Evolutionary conservation across 1,140 invertebrate genomes (phyloP).

Genomic region (Drosophila parvula): DNA sequence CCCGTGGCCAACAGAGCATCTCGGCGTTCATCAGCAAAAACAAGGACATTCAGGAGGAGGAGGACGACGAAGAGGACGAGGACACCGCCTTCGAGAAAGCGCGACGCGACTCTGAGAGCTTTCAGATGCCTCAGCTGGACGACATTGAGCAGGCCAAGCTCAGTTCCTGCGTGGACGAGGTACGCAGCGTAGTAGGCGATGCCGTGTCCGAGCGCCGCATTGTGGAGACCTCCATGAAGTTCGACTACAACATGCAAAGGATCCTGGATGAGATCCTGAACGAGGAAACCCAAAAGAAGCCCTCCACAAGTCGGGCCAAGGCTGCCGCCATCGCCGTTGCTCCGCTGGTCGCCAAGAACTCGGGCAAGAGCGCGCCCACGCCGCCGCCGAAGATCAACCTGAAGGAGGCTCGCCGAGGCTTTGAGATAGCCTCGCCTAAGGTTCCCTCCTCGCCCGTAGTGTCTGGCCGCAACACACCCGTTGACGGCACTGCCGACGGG

Average conservation of each 20-base stretch:
- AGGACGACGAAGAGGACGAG: constrained; percentile 85
- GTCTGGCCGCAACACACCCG: constrained; percentile 85
- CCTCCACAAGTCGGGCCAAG: constrained; percentile 29
- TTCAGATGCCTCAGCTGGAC: constrained; percentile 85
- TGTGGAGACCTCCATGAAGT: constrained; percentile 87
- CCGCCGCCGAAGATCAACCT: constrained; percentile 63
- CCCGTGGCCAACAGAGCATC: constrained; percentile 88
- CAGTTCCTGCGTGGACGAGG: constrained; percentile 92
- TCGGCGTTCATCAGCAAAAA: constrained; percentile 89
- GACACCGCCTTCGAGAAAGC: constrained; percentile 68
- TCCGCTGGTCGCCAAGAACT: constrained; percentile 22
- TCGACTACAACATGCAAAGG: constrained; percentile 89
- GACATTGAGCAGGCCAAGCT: constrained; percentile 90
- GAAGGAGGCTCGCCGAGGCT: constrained; percentile 83
- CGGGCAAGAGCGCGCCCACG: constrained; percentile 24
- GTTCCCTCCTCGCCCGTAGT: constrained; percentile 85
- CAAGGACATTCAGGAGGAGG: constrained; percentile 90
- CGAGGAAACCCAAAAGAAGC: constrained; percentile 66
- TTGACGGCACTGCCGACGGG: constrained; percentile 47
- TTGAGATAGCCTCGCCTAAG: constrained; percentile 83
- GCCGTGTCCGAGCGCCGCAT: constrained; percentile 89
- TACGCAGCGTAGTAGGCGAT: constrained; percentile 92
- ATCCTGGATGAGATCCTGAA: constrained; percentile 90
- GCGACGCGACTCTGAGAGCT: constrained; percentile 77
- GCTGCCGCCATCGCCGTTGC: constrained; percentile 2